A percentile compares a stretch with the other conserved stretches of the same genome.
Evolutionary conservation across 2,888 invertebrate genomes (phyloP).

Genomic region (Drosophila recens): DNA sequence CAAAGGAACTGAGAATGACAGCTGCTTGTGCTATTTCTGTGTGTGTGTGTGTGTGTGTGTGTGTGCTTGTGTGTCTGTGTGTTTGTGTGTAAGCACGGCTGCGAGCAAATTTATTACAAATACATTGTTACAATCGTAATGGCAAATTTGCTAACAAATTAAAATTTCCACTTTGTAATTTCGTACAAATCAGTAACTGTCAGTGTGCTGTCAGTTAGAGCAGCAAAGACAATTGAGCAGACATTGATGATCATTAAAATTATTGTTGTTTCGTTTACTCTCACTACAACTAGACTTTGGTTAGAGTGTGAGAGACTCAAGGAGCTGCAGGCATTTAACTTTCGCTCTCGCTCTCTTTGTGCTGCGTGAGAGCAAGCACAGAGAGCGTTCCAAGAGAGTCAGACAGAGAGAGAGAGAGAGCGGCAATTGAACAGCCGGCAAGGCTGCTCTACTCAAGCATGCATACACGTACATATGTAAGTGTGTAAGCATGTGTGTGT

Average conservation of each 20-base stretch:
- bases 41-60: conserved; percentile 6
- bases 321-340: neutral
- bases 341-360: conserved; percentile 12
- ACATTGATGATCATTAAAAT: conserved; percentile 15
- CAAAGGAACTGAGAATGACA: conserved; percentile 4
- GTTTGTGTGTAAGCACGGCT: neutral
- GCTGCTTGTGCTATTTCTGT: neutral
- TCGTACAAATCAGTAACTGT: conserved; percentile 6
- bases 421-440: conserved; percentile 33
- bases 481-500: neutral
- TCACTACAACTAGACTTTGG: conserved; percentile 5
- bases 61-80: neutral
- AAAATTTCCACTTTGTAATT: neutral
- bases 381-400: neutral
- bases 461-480: neutral
- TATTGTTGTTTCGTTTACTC: neutral
- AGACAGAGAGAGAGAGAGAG: neutral
- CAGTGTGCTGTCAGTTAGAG: conserved; percentile 7
- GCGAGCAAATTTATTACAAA: neutral
- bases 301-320: neutral
- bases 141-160: neutral
- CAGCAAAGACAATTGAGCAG: conserved; percentile 1
- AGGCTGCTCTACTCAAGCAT: conserved; percentile 18
- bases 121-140: neutral
- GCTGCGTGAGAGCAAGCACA: conserved; percentile 26